A percentile compares a stretch with the other conserved stretches of the same genome.
Conservation (phyloP, 2,113 vertebrate genomes). For the Puntigrus tetrazona region DNA sequence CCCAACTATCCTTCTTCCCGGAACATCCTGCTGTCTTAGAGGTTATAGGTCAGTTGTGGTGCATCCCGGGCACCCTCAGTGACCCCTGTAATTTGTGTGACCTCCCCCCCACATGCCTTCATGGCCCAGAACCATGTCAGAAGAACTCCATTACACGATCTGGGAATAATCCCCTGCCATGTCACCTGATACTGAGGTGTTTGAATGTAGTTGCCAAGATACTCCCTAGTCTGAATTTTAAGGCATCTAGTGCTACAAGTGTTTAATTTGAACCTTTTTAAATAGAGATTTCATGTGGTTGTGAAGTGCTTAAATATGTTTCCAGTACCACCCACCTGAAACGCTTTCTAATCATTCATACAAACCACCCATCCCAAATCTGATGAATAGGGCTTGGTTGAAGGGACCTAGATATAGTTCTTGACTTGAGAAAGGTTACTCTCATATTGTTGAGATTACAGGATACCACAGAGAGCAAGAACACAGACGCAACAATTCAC, state of each 20-base stretch:
- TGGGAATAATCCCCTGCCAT: constrained; percentile 1
- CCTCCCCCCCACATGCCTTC: neutral
- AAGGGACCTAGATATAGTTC: neutral
- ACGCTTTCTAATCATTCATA: neutral
- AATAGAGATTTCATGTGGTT: neutral
- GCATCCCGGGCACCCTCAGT: neutral
- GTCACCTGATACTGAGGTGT: constrained; percentile 17
- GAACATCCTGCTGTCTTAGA: neutral
- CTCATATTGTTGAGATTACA: neutral
- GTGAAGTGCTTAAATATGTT: neutral
- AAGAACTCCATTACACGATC: neutral
- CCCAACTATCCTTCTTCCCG: neutral
- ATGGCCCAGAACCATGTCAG: neutral
- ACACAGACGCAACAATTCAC: neutral
- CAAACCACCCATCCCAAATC: neutral
- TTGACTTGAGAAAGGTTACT: neutral
- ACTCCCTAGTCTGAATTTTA: neutral
- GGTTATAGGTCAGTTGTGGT: neutral
- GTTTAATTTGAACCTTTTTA: neutral
- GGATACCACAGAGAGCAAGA: neutral
- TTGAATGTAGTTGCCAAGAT: constrained; percentile 23
- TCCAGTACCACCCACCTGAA: neutral
- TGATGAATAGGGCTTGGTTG: neutral
- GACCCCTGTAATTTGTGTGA: neutral
- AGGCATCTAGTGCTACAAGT: neutral